Conservation (phyloP, 2,797 vertebrate species). For the Gallinago stenura region DNA sequence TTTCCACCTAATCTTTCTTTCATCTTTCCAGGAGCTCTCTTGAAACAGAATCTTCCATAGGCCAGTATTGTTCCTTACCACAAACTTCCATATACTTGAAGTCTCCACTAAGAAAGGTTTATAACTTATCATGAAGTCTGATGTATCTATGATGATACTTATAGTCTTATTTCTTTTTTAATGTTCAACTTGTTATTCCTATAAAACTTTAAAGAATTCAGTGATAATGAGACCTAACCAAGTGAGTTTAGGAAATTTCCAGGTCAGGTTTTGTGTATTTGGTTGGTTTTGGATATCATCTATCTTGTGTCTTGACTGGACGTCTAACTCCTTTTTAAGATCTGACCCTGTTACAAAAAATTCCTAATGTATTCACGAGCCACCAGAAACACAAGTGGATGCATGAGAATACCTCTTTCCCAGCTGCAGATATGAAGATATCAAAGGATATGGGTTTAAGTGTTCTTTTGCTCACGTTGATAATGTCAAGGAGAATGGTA, state of each 20-base stretch:
- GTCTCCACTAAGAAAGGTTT: not conserved
- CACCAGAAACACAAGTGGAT: not conserved
- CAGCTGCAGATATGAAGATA: not conserved
- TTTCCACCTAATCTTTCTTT: not conserved
- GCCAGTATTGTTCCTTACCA: not conserved
- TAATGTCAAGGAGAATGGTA: not conserved
- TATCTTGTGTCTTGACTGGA: not conserved
- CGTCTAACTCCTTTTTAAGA: not conserved
- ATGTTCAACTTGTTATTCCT: not conserved
- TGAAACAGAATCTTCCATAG: not conserved
- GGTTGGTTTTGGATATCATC: not conserved
- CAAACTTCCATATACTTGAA: not conserved
- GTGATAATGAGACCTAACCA: not conserved
- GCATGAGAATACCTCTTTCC: not conserved
- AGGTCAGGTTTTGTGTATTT: not conserved
- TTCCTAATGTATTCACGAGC: rapidly evolving
- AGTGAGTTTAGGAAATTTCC: not conserved
- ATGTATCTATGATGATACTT: not conserved
- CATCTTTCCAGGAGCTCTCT: not conserved
- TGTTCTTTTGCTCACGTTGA: not conserved
- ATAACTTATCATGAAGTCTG: not conserved
- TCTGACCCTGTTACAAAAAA: not conserved
- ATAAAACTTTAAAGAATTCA: not conserved
- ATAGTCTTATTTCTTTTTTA: not conserved
- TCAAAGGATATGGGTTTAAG: not conserved